Conservation (phyloP, 2,797 vertebrate genomes). For the Epinephelus coioides region DNA sequence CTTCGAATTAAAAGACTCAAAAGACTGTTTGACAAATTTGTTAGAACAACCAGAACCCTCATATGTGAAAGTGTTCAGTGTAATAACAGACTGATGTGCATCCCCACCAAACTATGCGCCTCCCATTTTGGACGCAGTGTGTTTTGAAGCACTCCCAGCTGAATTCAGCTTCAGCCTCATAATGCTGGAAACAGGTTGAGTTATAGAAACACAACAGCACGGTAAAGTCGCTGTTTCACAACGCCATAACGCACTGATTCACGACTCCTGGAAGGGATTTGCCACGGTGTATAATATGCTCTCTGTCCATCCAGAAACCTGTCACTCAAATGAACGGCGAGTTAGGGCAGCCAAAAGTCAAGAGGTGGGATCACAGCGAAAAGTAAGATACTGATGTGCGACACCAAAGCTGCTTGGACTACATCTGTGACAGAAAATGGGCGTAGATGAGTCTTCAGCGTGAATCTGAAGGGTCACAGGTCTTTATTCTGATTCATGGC, state of each 20-base stretch:
- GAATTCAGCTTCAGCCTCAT: slow-evolving; percentile 25
- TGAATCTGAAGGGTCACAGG: slow-evolving; percentile 16
- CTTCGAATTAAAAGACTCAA: slow-evolving; percentile 16
- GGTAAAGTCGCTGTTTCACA: slow-evolving; percentile 40
- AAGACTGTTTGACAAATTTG: slow-evolving; percentile 24
- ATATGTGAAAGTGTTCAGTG: slow-evolving; percentile 27
- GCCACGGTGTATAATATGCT: slow-evolving; percentile 65
- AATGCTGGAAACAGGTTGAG: slow-evolving; percentile 47
- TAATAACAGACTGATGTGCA: slow-evolving; percentile 6
- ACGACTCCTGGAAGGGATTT: slow-evolving; percentile 72
- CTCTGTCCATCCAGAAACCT: slow-evolving; percentile 61
- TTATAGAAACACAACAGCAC: slow-evolving; percentile 35
- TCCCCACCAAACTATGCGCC: not conserved
- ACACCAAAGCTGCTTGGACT: slow-evolving; percentile 12
- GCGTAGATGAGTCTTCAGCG: not conserved
- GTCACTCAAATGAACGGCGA: slow-evolving; percentile 59
- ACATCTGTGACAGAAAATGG: slow-evolving; percentile 19
- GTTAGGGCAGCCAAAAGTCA: slow-evolving; percentile 72
- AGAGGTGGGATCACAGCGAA: slow-evolving; percentile 49
- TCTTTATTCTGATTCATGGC: slow-evolving; percentile 36
- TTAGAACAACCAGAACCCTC: slow-evolving; percentile 34
- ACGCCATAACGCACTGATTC: slow-evolving; percentile 54
- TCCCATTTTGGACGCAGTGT: not conserved
- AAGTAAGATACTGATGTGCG: slow-evolving; percentile 13
- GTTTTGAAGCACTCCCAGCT: slow-evolving; percentile 27